Conservation (phyloP, 2,888 invertebrate species). For the Cylindroiulus punctatus region DNA sequence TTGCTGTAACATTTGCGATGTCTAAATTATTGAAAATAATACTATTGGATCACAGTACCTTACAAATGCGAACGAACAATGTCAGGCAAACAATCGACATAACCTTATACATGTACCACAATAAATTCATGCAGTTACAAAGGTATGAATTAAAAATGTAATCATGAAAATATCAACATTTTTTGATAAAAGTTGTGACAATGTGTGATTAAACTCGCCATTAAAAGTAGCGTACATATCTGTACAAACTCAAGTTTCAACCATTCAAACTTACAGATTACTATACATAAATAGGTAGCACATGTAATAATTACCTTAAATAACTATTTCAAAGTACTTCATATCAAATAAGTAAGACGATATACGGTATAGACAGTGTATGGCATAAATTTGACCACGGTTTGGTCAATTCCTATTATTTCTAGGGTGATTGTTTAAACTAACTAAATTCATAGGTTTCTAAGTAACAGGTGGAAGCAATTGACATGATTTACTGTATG, state of each 20-base stretch:
- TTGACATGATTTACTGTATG: not conserved
- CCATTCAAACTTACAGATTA: not conserved
- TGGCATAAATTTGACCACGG: not conserved
- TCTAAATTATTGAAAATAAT: constrained; percentile 45
- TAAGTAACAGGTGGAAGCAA: not conserved
- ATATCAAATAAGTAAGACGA: not conserved
- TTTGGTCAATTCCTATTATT: not conserved
- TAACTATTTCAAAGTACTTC: not conserved
- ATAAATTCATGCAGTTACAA: constrained; percentile 26
- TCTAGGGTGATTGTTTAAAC: not conserved
- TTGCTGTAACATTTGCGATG: not conserved
- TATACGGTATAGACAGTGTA: not conserved
- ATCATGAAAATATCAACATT: constrained; percentile 39
- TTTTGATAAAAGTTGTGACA: not conserved
- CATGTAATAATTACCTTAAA: not conserved
- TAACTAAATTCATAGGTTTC: not conserved
- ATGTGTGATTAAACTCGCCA: not conserved
- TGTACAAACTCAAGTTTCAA: too few relatives aligned
- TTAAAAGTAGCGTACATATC: not conserved
- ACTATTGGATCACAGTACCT: constrained; percentile 36
- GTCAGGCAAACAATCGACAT: not conserved
- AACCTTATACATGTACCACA: not conserved
- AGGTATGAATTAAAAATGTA: constrained; percentile 31
- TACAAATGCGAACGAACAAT: constrained; percentile 19
- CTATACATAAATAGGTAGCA: not conserved